Conservation (phyloP, 2,113 vertebrate species). For the Elanus axillaris region DNA sequence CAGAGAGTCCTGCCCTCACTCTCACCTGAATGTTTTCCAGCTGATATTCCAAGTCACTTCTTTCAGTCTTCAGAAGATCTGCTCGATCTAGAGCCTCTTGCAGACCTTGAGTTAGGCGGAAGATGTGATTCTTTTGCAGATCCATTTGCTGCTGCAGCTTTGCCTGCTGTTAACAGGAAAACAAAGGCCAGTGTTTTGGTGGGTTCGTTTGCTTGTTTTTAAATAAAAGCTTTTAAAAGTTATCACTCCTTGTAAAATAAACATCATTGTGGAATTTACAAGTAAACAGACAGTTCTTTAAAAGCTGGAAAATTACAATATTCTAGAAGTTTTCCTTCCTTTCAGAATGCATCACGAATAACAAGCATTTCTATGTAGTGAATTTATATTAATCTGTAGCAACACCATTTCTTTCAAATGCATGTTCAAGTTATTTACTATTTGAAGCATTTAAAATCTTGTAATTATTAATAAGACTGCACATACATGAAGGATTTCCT, state of each 20-base stretch:
- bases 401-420: neutral
- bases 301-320: neutral
- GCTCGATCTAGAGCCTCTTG: conserved; percentile 95
- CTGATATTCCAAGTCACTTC: conserved; percentile 96
- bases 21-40: conserved; percentile 97
- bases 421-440: neutral
- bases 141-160: conserved; percentile 99
- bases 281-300: neutral
- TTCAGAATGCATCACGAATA: neutral
- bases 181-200: neutral
- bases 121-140: conserved; percentile 95
- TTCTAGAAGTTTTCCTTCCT: neutral
- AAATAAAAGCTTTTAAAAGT: neutral
- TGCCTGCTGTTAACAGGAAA: conserved; percentile 81
- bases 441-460: neutral
- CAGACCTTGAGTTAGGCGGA: conserved; percentile 95
- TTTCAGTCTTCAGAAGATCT: conserved; percentile 94
- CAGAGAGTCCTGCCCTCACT: neutral
- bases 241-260: neutral
- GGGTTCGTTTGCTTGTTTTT: neutral
- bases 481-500: neutral
- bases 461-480: neutral
- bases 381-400: neutral
- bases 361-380: neutral
- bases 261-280: neutral